Base-by-base conservation (phyloP, 2,888 invertebrate species). In the Zhengitettix transpicula region DNA sequence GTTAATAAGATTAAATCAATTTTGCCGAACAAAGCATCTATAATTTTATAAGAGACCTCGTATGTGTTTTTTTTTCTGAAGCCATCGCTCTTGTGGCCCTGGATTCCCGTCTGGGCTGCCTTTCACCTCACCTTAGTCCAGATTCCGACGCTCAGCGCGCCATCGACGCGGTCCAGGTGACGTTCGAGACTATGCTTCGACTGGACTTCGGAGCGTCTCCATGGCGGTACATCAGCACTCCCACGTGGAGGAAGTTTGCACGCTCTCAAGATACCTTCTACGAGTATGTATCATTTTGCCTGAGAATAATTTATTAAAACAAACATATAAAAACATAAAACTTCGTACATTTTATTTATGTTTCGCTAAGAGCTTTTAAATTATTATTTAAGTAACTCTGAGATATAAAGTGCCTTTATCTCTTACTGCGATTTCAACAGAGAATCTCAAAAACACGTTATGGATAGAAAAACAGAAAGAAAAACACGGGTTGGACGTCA, bases 71-170 rank as follows among this genome's bases (percentile, higher is more conserved):
- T 47, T 12, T n/a, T 3, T 8, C 42, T 54, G 10, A 59, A 66
- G 66, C 74, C 40, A 71, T 75, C 9, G 74, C 71, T 1, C 66
- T 71, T 64, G 71, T 73, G 17, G 72, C 74, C 10, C 72, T 77
- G 65, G 74, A 75, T 64, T 70, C 67, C 40, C 67, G 75, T 5
- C 67, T 75, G 60, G 77, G 77, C 1, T 75, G 75, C 71, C 61
- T 75, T 41, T 67, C 70, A 28, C 66, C 65, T n/a, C 67, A 71
- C 60, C 55, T 68, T 42, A 11, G 69, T 0, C 63, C 68, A 0
- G 55, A 55, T 41, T 40, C 40, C 14, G 71, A 73, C 58, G 70
- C 72, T 0, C 72, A 75, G 66, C 69, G 68, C 58, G 68, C 79
- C 67, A 74, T 79, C 16, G 67, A 72, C 44, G 68, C 64, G 53